Conservation (phyloP, 1,140 invertebrate genomes). For the Chironomus striatipennis region DNA sequence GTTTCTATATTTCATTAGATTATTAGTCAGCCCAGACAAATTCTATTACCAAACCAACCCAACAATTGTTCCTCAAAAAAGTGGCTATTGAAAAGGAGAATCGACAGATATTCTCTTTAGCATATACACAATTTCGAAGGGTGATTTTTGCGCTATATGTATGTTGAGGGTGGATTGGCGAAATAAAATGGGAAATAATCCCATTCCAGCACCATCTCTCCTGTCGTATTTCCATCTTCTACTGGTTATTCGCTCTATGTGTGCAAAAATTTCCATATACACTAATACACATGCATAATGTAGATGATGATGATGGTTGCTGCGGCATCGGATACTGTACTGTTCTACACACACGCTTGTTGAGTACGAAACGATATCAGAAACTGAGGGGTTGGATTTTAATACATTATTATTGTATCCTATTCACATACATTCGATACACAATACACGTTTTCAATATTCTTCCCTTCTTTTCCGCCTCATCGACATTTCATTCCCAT, state of each 20-base stretch:
- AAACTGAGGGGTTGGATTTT: neutral
- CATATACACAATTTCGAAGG: neutral
- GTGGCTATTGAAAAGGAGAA: neutral
- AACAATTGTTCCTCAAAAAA: neutral
- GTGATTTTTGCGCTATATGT: neutral
- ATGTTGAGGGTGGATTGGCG: neutral
- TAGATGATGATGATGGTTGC: neutral
- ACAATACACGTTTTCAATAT: slow-evolving; percentile 22
- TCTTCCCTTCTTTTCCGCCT: neutral
- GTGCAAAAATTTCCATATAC: neutral
- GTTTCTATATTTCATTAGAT: no score
- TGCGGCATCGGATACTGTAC: neutral
- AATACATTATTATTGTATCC: neutral
- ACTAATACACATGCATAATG: neutral
- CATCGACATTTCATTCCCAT: slow-evolving; percentile 17
- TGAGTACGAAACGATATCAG: neutral
- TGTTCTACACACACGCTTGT: neutral
- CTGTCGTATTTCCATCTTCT: neutral
- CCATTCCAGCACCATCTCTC: no score
- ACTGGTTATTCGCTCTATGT: neutral
- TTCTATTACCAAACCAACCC: no score
- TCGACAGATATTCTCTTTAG: neutral
- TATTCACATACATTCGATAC: slow-evolving; percentile 13
- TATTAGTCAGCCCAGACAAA: no score
- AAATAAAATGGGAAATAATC: no score